Conservation (phyloP, 2,113 vertebrate genomes). For the Propithecus coquereli region DNA sequence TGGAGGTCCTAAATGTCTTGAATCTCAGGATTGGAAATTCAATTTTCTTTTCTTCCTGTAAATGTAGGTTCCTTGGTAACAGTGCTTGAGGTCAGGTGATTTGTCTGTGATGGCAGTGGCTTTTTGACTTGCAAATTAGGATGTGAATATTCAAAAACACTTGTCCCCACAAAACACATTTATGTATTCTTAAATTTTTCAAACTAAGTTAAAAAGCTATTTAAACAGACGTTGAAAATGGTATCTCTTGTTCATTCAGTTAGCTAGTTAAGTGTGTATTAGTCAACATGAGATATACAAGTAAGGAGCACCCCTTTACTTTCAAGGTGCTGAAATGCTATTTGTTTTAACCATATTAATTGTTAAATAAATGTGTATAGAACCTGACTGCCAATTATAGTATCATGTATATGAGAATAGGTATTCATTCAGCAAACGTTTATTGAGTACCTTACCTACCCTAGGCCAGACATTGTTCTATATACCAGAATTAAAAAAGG, state of each 20-base stretch:
- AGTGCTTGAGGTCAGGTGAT: conserved; percentile 5
- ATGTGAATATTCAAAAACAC: conserved; percentile 7
- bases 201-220: not conserved
- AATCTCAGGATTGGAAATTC: not conserved
- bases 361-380: not conserved
- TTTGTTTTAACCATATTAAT: not conserved
- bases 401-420: not conserved
- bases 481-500: not conserved
- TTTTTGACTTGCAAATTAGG: conserved; percentile 6
- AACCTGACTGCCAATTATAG: not conserved
- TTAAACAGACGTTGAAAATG: not conserved
- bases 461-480: not conserved
- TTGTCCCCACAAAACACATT: not conserved
- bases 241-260: not conserved
- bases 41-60: not conserved
- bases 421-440: not conserved
- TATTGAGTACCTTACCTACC: not conserved
- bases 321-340: not conserved
- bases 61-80: not conserved
- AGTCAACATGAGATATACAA: not conserved
- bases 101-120: not conserved
- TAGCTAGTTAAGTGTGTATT: not conserved
- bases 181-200: not conserved
- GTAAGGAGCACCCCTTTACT: not conserved
- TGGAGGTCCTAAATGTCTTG: not conserved